Evolutionary conservation across 2,888 invertebrate species (phyloP).

Genomic region (Ormyrus labotus): DNA sequence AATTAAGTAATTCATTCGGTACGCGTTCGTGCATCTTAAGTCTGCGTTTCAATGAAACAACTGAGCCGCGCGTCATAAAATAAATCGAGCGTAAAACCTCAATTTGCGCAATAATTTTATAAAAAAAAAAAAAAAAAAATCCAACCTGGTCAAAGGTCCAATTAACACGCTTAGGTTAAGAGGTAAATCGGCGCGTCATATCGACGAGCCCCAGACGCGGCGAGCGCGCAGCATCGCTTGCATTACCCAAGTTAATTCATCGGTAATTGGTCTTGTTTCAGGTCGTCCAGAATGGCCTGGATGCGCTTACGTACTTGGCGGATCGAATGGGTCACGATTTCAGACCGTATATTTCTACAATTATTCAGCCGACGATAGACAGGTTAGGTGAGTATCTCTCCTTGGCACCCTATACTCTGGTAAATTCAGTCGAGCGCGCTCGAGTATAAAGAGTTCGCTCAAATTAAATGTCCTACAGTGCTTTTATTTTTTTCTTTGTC

Average conservation of each 20-base stretch:
- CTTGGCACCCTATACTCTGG: too few relatives aligned
- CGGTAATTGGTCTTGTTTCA: slow-evolving; percentile 74
- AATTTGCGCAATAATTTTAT: slow-evolving; percentile 1
- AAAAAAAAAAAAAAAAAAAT: not conserved
- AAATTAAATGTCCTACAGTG: too few relatives aligned
- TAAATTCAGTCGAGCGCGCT: too few relatives aligned
- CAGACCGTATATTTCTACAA: slow-evolving; percentile 89
- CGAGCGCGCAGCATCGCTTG: too few relatives aligned
- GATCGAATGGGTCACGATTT: slow-evolving; percentile 93
- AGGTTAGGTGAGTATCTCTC: slow-evolving; percentile 78
- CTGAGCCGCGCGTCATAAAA: not conserved
- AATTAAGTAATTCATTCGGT: not conserved
- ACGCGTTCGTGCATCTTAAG: not conserved
- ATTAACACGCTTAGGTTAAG: not conserved
- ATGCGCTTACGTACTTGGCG: slow-evolving; percentile 89
- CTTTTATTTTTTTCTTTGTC: too few relatives aligned
- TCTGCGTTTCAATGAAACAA: not conserved
- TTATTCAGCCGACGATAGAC: slow-evolving; percentile 89
- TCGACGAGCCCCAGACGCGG: too few relatives aligned
- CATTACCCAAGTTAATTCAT: not conserved
- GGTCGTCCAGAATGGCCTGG: slow-evolving; percentile 95
- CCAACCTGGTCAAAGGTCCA: slow-evolving; percentile 1
- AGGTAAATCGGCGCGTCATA: not conserved
- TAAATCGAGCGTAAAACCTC: slow-evolving; percentile 46
- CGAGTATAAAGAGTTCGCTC: too few relatives aligned